Base-by-base conservation (phyloP, 2,888 invertebrate genomes). In the Polyploca ridens region DNA sequence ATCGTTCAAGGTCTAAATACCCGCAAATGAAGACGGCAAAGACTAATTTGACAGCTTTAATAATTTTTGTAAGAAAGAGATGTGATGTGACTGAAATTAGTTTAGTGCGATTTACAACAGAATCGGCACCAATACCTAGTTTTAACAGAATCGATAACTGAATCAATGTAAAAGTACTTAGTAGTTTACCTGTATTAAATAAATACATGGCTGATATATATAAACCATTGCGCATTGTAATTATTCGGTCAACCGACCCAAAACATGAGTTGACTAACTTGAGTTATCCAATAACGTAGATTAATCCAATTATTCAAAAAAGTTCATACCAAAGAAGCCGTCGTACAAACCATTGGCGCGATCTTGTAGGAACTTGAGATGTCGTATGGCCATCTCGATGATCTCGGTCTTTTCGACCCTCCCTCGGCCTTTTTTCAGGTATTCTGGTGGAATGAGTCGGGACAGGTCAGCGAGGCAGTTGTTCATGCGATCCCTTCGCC, bases 341-440 rank as follows among this genome's bases (percentile, higher is more conserved):
- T 64, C 71, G 66, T 86, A 90, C 90, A 82, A 85, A 93, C 93
- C 93, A 81, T 93, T 92, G 73, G 87, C 95, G 65, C 96, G 93
- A 69, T 96, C 96, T 85, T 98, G 98, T 69, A 99, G 94, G 89
- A 97, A 97, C 85, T 98, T 98, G 93, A 99, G 96, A 83, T 99
- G 98, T 66, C 98, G 96, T 71, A 99, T 99, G 58, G 99, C 99
- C 98, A 99, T 98, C 92, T 99, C 99, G 67, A 99, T 99, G 69
- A 99, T 99, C 94, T 99, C 99, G 0, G 99, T 99, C 93, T 99
- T 99, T 88, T 99, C 99, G 62, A 99, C 98, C 58, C 99, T 95
- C 16, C 99, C 99, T 64, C 99, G 96, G 8, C 99, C 99, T 90
- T 99, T 99, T 90, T 99, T 98, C 82, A 98, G 95, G 87, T 98